Evolutionary conservation across 2,113 vertebrate genomes (phyloP).

Genomic region (Callithrix jacchus): DNA sequence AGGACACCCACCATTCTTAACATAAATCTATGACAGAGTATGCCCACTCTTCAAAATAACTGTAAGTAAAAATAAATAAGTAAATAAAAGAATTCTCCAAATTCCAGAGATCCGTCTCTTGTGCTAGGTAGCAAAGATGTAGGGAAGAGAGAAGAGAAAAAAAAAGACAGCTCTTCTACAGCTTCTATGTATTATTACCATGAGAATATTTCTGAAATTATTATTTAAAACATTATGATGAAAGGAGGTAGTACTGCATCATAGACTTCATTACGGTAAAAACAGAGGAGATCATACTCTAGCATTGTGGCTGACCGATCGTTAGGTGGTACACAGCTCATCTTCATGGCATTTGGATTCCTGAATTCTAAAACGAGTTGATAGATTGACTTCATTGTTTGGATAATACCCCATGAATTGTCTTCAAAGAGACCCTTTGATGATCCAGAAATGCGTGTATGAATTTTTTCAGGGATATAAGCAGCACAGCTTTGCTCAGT

Average conservation of each 20-base stretch:
- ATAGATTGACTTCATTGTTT: background rate
- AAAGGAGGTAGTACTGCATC: background rate
- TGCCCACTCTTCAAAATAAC: background rate
- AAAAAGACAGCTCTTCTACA: background rate
- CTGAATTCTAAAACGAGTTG: background rate
- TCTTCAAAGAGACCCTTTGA: background rate
- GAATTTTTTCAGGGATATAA: background rate
- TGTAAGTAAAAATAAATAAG: background rate
- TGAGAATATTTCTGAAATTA: background rate
- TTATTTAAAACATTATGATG: background rate
- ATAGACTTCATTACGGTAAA: background rate
- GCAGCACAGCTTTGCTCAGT: background rate
- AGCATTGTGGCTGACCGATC: background rate
- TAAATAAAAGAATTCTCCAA: background rate
- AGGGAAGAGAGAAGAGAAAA: background rate
- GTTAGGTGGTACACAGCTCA: background rate
- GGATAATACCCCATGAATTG: background rate
- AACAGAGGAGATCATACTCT: background rate
- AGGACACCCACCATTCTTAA: background rate
- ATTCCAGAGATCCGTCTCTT: background rate
- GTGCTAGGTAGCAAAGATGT: accelerated
- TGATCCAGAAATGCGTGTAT: background rate
- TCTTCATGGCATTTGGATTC: background rate
- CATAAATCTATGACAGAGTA: too few species aligned
- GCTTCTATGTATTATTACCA: background rate